A percentile compares a stretch with the other conserved stretches of the same genome.
Evolutionary conservation across 2,113 vertebrate species (phyloP).

Genomic region (Cynoglossus semilaevis): DNA sequence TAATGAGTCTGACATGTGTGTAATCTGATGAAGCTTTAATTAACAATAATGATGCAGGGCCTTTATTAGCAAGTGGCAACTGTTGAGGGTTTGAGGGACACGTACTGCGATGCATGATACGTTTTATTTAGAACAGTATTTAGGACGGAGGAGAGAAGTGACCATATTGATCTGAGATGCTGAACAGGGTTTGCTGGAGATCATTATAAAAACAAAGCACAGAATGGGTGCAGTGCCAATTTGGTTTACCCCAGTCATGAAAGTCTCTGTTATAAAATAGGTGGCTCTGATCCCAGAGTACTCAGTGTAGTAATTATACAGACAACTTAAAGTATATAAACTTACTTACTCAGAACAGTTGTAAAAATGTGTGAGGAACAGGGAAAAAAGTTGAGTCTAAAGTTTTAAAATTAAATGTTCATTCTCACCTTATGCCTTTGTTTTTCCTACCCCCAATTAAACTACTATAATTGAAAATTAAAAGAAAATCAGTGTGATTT

Average conservation of each 20-base stretch:
- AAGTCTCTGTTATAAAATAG: constrained; percentile 42
- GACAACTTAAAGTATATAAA: constrained; percentile 31
- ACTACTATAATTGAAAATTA: too few species aligned
- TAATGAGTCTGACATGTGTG: neutral
- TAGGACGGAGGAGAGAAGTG: too few species aligned
- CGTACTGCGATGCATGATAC: too few species aligned
- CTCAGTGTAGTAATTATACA: constrained; percentile 44
- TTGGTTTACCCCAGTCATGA: constrained; percentile 39
- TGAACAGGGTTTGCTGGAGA: constrained; percentile 34
- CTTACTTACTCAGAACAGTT: constrained; percentile 21
- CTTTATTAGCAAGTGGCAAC: neutral
- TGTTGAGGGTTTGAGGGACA: too few species aligned
- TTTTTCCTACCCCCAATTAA: too few species aligned
- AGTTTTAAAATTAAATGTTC: too few species aligned
- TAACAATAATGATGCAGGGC: neutral
- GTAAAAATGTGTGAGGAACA: constrained; percentile 20
- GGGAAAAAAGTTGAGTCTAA: too few species aligned
- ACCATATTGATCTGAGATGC: constrained; percentile 19
- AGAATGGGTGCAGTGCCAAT: constrained; percentile 39
- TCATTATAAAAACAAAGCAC: constrained; percentile 43
- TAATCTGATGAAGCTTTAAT: constrained; percentile 6
- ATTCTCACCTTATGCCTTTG: too few species aligned
- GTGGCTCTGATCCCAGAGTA: constrained; percentile 49
- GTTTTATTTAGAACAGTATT: too few species aligned
- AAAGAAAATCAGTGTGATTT: too few species aligned